Conservation (phyloP, 1,140 invertebrate species). For the Hyles euphorbiae region DNA sequence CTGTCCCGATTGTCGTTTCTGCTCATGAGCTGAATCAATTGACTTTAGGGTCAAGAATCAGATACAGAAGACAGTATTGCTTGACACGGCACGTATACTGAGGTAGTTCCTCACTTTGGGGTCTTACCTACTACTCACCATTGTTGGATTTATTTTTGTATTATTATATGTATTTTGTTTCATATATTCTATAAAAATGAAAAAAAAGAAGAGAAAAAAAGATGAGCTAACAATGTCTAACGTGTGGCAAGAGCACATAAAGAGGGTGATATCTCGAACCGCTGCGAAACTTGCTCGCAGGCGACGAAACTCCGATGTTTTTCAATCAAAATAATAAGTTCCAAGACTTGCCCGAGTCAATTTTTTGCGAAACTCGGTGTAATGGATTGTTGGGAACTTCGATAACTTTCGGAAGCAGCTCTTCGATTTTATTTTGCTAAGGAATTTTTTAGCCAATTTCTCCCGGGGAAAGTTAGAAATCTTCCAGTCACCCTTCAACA, state of each 20-base stretch:
- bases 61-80: no score
- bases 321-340: constrained; percentile 74
- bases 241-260: constrained; percentile 8
- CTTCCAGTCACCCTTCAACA: constrained; percentile 63
- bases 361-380: constrained; percentile 73
- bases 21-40: no score
- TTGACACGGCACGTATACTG: no score
- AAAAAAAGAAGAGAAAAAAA: no score
- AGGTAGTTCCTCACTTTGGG: no score
- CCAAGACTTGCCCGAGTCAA: constrained; percentile 49
- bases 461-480: constrained; percentile 62
- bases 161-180: no score
- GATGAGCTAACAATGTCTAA: constrained; percentile 10
- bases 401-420: constrained; percentile 74
- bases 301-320: constrained; percentile 66
- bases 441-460: constrained; percentile 74
- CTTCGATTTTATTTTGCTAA: constrained; percentile 70
- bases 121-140: no score
- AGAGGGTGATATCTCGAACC: constrained; percentile 21
- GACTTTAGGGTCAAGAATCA: no score
- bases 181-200: no score
- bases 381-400: constrained; percentile 73
- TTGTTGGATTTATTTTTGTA: no score
- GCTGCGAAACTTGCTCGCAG: constrained; percentile 35
- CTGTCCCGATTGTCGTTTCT: no score